phyloP scores from a whole-genome alignment of 2,888 invertebrate genomes.

The Pyrrhia umbra region DNA sequence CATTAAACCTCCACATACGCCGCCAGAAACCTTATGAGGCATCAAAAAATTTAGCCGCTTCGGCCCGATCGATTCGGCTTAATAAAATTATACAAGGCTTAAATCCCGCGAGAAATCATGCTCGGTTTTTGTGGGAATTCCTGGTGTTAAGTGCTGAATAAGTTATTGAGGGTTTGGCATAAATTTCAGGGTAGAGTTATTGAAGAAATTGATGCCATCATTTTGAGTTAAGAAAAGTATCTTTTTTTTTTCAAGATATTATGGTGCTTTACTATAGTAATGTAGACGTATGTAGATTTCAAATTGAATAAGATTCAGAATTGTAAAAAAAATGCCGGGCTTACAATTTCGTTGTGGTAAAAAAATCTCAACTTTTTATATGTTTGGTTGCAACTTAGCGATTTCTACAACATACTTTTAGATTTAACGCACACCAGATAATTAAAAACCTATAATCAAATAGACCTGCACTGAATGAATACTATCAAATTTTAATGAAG shows the following conservation, averaged over 20 bases:
- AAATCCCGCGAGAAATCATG: neutral
- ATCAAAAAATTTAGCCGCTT: neutral
- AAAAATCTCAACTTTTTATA: neutral
- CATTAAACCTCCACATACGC: slow-evolving; percentile 19
- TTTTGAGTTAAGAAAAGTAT: neutral
- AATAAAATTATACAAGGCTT: neutral
- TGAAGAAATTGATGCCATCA: neutral
- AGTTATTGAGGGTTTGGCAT: neutral
- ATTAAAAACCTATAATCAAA: too few relatives aligned
- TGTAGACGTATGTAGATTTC: neutral
- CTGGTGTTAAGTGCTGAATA: slow-evolving; percentile 1
- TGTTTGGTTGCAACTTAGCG: neutral
- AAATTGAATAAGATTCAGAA: too few relatives aligned
- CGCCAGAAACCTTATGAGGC: slow-evolving; percentile 14
- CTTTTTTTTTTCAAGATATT: neutral
- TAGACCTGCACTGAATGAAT: too few relatives aligned
- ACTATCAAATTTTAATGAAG: too few relatives aligned
- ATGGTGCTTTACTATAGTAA: neutral
- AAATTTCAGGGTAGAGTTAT: neutral
- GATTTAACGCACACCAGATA: neutral
- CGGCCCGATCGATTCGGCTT: slow-evolving; percentile 5
- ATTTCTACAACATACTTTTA: neutral
- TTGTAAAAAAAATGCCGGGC: too few relatives aligned
- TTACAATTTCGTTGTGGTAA: neutral
- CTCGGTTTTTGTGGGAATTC: neutral